Conservation (phyloP, 2,113 vertebrate genomes). For the Campylomormyrus numenius region DNA sequence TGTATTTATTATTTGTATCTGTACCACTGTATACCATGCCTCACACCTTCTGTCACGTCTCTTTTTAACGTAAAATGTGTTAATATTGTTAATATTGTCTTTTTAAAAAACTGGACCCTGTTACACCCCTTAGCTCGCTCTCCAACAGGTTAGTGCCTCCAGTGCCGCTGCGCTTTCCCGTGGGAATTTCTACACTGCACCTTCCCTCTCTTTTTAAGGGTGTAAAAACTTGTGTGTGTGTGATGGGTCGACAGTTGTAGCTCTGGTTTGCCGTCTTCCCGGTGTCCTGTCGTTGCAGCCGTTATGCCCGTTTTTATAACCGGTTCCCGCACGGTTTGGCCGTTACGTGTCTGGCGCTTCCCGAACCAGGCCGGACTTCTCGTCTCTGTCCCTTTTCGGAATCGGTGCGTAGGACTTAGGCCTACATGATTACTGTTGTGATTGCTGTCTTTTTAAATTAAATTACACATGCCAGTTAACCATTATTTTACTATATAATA, state of each 20-base stretch:
- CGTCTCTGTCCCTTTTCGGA: not conserved
- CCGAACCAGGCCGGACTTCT: no score
- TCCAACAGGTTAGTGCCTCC: not conserved
- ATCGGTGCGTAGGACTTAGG: not conserved
- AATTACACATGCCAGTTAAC: not conserved
- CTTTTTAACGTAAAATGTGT: not conserved
- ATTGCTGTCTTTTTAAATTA: not conserved
- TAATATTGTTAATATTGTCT: not conserved
- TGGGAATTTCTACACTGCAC: not conserved
- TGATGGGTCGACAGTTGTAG: not conserved
- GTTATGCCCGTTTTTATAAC: not conserved
- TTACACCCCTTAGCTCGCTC: not conserved
- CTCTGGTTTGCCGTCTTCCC: not conserved
- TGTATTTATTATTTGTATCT: slow-evolving; percentile 20
- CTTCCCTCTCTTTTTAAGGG: not conserved
- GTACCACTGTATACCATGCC: not conserved
- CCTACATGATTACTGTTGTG: not conserved
- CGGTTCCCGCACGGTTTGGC: not conserved
- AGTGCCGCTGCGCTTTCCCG: not conserved
- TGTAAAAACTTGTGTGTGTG: not conserved
- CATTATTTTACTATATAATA: not conserved
- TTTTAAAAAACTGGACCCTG: not conserved
- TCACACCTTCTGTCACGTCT: not conserved
- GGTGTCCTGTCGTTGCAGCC: not conserved
- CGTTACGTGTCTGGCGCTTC: not conserved